Percentiles rank a stretch among this genome's conserved stretches.
Conservation (phyloP, 2,113 vertebrate species). For the Gulo gulo region DNA sequence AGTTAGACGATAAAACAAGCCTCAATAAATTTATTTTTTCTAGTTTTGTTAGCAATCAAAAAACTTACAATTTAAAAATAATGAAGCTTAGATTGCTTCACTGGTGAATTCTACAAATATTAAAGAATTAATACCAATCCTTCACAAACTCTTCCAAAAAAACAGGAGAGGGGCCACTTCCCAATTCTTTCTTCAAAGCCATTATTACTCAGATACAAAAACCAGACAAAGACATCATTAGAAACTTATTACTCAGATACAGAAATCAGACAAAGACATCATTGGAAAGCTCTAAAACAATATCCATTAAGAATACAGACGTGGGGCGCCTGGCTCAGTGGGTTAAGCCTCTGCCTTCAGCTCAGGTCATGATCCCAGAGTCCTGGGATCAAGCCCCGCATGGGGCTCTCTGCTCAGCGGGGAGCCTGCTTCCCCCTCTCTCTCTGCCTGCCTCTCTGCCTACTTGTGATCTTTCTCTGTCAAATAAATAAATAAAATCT, state of each 20-base stretch:
- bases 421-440: no score
- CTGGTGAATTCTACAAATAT: not conserved
- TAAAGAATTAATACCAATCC: not conserved
- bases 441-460: no score
- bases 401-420: no score
- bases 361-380: no score
- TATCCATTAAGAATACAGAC: not conserved
- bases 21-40: not conserved
- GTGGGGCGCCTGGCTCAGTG: not conserved
- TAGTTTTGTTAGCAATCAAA: not conserved
- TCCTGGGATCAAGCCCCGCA: no score
- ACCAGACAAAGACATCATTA: not conserved
- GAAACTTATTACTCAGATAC: not conserved
- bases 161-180: not conserved
- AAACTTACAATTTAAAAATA: not conserved
- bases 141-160: constrained; percentile 31
- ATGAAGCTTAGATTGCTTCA: not conserved
- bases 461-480: no score
- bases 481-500: no score
- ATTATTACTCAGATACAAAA: not conserved
- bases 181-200: not conserved
- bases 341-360: no score
- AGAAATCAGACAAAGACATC: not conserved
- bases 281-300: not conserved
- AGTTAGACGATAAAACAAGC: not conserved